Evolutionary conservation across 1,140 invertebrate genomes (phyloP).

Genomic region (Heliconius hewitsoni): DNA sequence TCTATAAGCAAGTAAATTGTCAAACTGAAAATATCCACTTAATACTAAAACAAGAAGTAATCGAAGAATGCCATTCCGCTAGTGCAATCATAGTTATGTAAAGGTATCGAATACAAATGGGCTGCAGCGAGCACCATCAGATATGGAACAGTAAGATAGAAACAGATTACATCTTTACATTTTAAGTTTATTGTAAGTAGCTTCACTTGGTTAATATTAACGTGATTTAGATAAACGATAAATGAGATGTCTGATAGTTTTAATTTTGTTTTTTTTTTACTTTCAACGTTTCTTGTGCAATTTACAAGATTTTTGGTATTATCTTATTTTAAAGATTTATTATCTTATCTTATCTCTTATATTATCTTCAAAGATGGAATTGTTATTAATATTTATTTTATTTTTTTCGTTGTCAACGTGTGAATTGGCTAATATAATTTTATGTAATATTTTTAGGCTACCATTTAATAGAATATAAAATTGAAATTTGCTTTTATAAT

Average conservation of each 20-base stretch:
- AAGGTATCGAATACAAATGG: slow-evolving; percentile 38
- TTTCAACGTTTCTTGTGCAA: neutral
- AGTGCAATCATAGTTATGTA: slow-evolving; percentile 39
- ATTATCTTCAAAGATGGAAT: no score
- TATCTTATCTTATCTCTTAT: no score
- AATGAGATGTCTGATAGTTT: slow-evolving; percentile 33
- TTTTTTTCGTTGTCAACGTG: no score
- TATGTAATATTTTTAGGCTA: no score
- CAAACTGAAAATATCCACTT: slow-evolving; percentile 55
- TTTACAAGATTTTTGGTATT: neutral
- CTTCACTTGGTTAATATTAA: slow-evolving; percentile 39
- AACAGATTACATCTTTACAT: slow-evolving; percentile 38
- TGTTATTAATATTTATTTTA: no score
- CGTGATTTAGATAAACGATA: slow-evolving; percentile 40
- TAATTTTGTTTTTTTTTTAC: slow-evolving; percentile 13
- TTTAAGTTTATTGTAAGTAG: slow-evolving; percentile 43
- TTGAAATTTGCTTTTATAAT: no score
- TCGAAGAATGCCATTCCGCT: slow-evolving; percentile 47
- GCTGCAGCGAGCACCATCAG: slow-evolving; percentile 37
- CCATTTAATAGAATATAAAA: no score
- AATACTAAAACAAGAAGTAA: slow-evolving; percentile 43
- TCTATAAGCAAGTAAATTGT: slow-evolving; percentile 47
- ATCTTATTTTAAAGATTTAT: no score
- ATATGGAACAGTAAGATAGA: slow-evolving; percentile 31
- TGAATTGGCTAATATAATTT: no score